Base-by-base conservation (phyloP, 37 sponge, comb jelly and placozoan genomes). In the Lycopodina hypogea region DNA sequence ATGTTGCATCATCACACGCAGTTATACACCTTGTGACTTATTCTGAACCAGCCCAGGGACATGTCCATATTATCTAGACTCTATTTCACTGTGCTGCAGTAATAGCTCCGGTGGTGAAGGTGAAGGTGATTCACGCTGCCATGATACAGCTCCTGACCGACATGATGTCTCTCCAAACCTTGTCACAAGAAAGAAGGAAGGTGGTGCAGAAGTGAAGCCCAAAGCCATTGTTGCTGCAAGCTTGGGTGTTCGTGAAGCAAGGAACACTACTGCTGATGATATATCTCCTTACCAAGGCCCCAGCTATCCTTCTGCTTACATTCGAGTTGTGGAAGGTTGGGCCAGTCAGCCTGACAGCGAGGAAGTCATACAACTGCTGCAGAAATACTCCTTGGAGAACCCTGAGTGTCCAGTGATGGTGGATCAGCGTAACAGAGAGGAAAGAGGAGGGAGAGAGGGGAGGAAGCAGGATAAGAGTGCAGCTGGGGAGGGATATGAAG, bases 401-500 rank as follows among this genome's bases (percentile, higher is more conserved):
- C 45, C 63, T 3, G 48, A 72, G 15, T 48, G 35, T 63, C 60
- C 1, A 35, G 22, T 34, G 4, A 42, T 78, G 78, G 30, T 22
- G 22, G 55, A 30, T 2, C 71, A 70, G 1, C 7, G 22, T 6
- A 28, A 45, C 8, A 45, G 4, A 67, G 37, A 67, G 38, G 36
- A 1, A 17, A 67, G 37, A 35, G 38, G 68, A 67, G 30, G 68
- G 68, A 34, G n/a, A 22, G 24, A 30, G 1, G 3, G 45, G 29
- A 42, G 41, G 38, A 60, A 17, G 61, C 2, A 33, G 12, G 66
- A n/a, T 21, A 15, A 26, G 0, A 72, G 41, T 41, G 40, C 59
- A 22, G 51, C 72, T 0, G 70, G 83, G 26, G 83, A 93, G 72
- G 58, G 37, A 40, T 93, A 93, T 78, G 93, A 93, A 50, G 89